Evolutionary conservation across 2,888 invertebrate species (phyloP), one percentile per base, ranked within the genome.

Genomic region (Sycophila texana): DNA sequence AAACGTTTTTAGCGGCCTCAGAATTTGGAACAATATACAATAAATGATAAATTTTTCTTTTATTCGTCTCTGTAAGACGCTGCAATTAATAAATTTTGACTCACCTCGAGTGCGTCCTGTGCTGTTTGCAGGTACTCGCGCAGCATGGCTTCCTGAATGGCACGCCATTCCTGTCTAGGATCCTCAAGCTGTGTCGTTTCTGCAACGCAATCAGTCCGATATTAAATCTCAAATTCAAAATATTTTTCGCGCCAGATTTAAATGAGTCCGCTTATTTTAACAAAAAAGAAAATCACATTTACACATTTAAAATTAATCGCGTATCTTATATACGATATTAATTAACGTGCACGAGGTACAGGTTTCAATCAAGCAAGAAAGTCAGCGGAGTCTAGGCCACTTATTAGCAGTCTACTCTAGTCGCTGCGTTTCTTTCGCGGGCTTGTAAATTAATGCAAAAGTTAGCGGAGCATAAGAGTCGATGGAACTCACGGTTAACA

Each of bases 151-250:
- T 99, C 98, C 92, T 99, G 99, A 86, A 98, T 95, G 87, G 95
- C 95, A 88, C 98, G 94, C 98, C 98, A 99, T 94, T 98, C 98
- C 92, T 97, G 94, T 87, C 98, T 93, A 83, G 99, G 99, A 92
- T 99, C 98, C 92, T 99, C 98, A 83, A 98, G 92, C 92, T 99
- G 98, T 89, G 98, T 99, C 88, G 95, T 95, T 93, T 98, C 97
- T 97, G 93, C 55, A 93, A 91, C 84, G 89, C n/a, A n/a, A 63
- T 58, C 57, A 16, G 2, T 4, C 1, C 1, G 18, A 55, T 10
- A 55, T 55, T n/a, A 55, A 18, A 16, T 7, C 7, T 5, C n/a
- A 55, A 18, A 7, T 55, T 4, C n/a, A 4, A 5, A n/a, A 53
- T 18, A n/a, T 12, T 18, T 57, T 12, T 18, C 10, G 18, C 20